A percentile compares a stretch with the other conserved stretches of the same genome.
phyloP scores from a whole-genome alignment of 2,888 invertebrate species.

The Temnothorax unifasciatus region DNA sequence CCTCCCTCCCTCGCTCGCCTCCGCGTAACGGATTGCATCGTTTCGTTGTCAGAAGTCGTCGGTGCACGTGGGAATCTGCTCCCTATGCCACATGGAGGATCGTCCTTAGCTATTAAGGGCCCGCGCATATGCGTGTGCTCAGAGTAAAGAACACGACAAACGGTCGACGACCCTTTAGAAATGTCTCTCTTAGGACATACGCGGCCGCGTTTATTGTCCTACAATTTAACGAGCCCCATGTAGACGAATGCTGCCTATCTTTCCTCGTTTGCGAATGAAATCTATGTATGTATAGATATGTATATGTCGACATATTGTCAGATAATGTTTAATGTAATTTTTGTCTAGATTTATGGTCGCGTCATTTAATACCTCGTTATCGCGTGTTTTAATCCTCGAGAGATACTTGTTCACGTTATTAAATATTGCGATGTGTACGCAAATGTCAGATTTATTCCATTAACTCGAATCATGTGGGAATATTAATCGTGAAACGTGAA shows the following conservation, averaged over 20 bases:
- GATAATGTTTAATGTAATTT: background rate
- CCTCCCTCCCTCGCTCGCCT: background rate
- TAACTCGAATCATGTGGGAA: slow-evolving; percentile 9
- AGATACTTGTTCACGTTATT: background rate
- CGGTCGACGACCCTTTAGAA: slow-evolving; percentile 80
- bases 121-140: slow-evolving; percentile 69
- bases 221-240: slow-evolving; percentile 67
- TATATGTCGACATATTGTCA: background rate
- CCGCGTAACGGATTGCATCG: slow-evolving; percentile 44
- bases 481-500: slow-evolving; percentile 1
- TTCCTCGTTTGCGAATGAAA: background rate
- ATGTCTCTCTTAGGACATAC: slow-evolving; percentile 71
- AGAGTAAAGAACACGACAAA: slow-evolving; percentile 71
- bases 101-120: slow-evolving; percentile 64
- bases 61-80: slow-evolving; percentile 74
- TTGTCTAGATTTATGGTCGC: slow-evolving; percentile 6
- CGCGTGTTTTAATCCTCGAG: background rate
- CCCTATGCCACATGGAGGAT: slow-evolving; percentile 71
- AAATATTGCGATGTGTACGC: background rate
- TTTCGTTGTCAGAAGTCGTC: slow-evolving; percentile 40
- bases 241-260: slow-evolving; percentile 5
- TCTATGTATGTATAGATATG: background rate
- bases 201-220: slow-evolving; percentile 69
- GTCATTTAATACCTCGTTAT: slow-evolving; percentile 7
- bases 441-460: background rate